phyloP scores from a whole-genome alignment of 2,797 vertebrate genomes.

The Clarias laeviceps region DNA sequence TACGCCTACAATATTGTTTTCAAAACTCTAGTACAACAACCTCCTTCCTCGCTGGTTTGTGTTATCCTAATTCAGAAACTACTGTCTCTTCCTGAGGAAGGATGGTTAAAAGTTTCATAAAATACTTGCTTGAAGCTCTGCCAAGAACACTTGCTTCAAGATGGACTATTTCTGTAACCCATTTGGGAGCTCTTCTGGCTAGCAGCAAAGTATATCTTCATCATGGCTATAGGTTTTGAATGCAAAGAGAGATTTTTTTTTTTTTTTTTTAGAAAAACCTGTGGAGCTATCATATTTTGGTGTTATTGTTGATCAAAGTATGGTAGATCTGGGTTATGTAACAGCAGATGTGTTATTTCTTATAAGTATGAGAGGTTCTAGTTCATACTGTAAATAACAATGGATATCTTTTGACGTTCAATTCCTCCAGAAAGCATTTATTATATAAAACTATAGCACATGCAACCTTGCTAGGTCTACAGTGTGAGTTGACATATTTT shows the following conservation, averaged over 20 bases:
- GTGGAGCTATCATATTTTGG: neutral
- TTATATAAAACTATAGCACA: neutral
- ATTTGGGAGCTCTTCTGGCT: conserved; percentile 6
- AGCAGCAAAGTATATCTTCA: neutral
- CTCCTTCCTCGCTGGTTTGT: neutral
- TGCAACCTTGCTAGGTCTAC: neutral
- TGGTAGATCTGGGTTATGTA: neutral
- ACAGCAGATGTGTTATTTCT: neutral
- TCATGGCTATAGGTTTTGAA: neutral
- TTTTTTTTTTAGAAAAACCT: too few relatives aligned
- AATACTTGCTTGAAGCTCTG: neutral
- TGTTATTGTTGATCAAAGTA: neutral
- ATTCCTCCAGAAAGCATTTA: neutral
- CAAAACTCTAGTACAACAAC: neutral
- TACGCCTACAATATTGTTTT: neutral
- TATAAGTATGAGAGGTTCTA: neutral
- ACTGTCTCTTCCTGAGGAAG: neutral
- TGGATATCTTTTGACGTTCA: neutral
- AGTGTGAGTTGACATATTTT: neutral
- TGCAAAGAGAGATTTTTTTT: neutral
- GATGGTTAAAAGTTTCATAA: neutral
- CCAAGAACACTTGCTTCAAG: neutral
- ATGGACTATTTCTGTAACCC: neutral
- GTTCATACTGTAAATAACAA: neutral
- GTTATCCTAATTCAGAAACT: neutral